Conservation (phyloP, 2,113 vertebrate genomes). For the Microtus pennsylvanicus region DNA sequence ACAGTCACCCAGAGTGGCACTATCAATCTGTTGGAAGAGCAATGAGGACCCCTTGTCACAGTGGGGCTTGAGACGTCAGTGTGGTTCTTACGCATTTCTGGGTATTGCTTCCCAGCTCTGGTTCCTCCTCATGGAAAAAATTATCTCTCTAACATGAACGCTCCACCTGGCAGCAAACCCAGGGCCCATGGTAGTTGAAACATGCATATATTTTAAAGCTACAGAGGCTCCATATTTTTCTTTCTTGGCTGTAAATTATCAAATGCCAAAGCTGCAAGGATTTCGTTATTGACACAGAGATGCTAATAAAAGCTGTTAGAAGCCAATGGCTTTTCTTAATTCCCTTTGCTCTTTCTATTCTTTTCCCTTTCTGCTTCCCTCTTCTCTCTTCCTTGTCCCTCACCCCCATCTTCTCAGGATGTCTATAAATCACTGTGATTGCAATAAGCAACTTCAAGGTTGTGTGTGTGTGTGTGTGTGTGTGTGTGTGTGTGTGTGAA, state of each 20-base stretch:
- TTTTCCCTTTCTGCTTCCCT: rapidly evolving
- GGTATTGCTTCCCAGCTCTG: neutral
- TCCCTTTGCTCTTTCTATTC: neutral
- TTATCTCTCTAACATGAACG: constrained; percentile 57
- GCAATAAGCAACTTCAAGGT: neutral
- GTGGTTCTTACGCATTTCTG: neutral
- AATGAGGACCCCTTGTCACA: neutral
- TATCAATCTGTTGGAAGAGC: neutral
- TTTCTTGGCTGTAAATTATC: constrained; percentile 63
- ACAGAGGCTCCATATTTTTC: constrained; percentile 18
- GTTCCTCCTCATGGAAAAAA: constrained; percentile 72
- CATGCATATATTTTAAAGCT: constrained; percentile 65
- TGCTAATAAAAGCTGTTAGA: constrained; percentile 38
- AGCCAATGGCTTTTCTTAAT: constrained; percentile 9
- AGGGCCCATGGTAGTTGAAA: constrained; percentile 54
- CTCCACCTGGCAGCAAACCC: constrained; percentile 61
- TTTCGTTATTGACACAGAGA: constrained; percentile 55
- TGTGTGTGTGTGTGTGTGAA: neutral
- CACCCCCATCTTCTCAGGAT: neutral
- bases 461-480: neutral
- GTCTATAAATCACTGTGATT: neutral
- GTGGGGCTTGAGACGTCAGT: neutral
- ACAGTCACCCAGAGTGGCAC: neutral
- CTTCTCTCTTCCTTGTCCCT: neutral
- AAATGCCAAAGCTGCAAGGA: constrained; percentile 49